Base-by-base conservation (phyloP, 1,140 invertebrate genomes). In the Grapholita molesta region DNA sequence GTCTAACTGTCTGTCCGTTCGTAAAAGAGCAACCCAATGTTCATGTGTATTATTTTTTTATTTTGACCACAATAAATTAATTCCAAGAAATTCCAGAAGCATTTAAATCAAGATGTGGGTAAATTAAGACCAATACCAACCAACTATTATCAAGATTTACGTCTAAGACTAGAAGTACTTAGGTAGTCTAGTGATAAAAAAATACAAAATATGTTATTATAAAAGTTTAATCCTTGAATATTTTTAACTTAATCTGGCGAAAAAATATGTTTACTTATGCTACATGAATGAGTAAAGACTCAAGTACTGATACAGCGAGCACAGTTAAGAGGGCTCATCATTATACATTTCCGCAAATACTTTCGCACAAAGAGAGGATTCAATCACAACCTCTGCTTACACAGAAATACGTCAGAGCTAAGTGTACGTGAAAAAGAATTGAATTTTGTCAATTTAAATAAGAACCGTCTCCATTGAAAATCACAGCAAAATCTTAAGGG, bases 401-500 rank as follows among this genome's bases (percentile, higher is more conserved):
- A 61, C 55, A 15, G 55, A 55, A 55, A 25, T 15, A 30, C 24
- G 55, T 9, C 9, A 8, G n/a, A n/a, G 55, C 55, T 61, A 30
- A 61, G 55, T 61, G 55, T 61, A 28, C 55, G 25, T 61, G 55
- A 30, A 61, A 25, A n/a, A 30, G n/a, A 61, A 61, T 61, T 61
- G n/a, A 61, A 61, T 61, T 61, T 25, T 25, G 5, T 61, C 55
- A 25, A 61, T 61, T 61, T 61, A 61, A 61, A 61, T 61, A 61
- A 61, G 55, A 61, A 28, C 25, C 55, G 55, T 15, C 55, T 61
- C 55, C 28, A 61, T 61, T 61, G 55, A 61, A 61, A 61, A 61
- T 61, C 55, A 61, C 55, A 61, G 55, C 55, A 61, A 61, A 61
- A 61, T 61, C 55, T 61, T 61, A 61, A 61, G 55, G 55, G 25